Conservation (phyloP, 2,797 vertebrate genomes). For the Phataginus tricuspis region DNA sequence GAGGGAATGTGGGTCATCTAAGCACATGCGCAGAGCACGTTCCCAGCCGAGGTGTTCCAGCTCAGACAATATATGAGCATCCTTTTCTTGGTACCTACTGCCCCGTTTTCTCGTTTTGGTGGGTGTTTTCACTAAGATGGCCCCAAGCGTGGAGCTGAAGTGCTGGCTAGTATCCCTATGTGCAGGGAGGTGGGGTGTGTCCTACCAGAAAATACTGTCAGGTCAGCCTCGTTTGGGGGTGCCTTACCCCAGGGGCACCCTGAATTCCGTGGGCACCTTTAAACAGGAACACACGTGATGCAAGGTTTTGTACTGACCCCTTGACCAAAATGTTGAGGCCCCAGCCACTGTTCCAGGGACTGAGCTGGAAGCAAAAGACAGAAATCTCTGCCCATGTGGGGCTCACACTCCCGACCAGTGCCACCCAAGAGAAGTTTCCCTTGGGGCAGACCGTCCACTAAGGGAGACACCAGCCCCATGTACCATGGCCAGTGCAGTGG, state of each 20-base stretch:
- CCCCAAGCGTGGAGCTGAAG: neutral
- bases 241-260: too few relatives aligned
- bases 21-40: accelerated
- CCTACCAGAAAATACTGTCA: too few relatives aligned
- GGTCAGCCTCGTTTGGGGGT: too few relatives aligned
- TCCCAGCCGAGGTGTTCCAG: neutral
- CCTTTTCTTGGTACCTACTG: neutral
- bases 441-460: accelerated
- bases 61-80: neutral
- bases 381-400: neutral
- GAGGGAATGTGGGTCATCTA: neutral
- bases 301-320: accelerated
- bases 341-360: neutral
- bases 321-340: neutral
- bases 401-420: neutral
- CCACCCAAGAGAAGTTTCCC: too few relatives aligned
- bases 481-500: accelerated
- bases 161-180: accelerated
- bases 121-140: neutral
- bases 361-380: neutral
- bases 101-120: neutral
- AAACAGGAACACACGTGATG: accelerated
- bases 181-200: accelerated
- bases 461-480: neutral
- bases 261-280: too few relatives aligned